These are phyloP conservation scores for Morone chrysops DNA, from an alignment of 2,113 vertebrate species.

Conservation along the genomic window DNA sequence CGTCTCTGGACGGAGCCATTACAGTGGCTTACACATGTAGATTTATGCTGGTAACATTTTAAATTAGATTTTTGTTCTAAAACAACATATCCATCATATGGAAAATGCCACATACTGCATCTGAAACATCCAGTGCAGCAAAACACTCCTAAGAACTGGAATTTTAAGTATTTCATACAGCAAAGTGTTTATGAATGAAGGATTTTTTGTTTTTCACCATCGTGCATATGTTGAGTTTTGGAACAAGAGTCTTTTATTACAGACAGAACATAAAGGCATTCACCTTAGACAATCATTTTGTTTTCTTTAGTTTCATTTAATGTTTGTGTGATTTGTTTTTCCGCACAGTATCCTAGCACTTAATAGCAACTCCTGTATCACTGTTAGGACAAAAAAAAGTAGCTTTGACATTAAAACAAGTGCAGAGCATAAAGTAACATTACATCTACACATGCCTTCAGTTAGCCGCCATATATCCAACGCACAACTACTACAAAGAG, in stretches of 20 bases:
- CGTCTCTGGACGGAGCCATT: neutral
- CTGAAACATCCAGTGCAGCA: neutral
- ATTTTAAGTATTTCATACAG: too few species aligned
- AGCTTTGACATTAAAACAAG: constrained; percentile 1
- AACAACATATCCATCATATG: neutral
- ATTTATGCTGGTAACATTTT: neutral
- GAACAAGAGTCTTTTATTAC: neutral
- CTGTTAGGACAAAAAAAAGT: neutral
- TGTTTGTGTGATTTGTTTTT: neutral
- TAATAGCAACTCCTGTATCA: neutral
- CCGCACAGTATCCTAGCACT: constrained; percentile 22
- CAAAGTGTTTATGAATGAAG: neutral
- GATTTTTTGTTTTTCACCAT: neutral
- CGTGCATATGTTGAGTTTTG: neutral
- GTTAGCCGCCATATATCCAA: constrained; percentile 53
- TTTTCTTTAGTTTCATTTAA: neutral
- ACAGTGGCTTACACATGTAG: too few species aligned
- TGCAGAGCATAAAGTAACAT: neutral
- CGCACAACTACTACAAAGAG: constrained; percentile 57
- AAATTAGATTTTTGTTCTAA: neutral
- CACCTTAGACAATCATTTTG: neutral
- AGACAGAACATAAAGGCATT: neutral
- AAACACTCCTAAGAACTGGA: too few species aligned
- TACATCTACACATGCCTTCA: constrained; percentile 50
- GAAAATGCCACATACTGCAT: neutral